Percentiles rank a stretch among this genome's conserved stretches.
Evolutionary conservation across 2,113 vertebrate species (phyloP).

Genomic region (Stigmatopora nigra): DNA sequence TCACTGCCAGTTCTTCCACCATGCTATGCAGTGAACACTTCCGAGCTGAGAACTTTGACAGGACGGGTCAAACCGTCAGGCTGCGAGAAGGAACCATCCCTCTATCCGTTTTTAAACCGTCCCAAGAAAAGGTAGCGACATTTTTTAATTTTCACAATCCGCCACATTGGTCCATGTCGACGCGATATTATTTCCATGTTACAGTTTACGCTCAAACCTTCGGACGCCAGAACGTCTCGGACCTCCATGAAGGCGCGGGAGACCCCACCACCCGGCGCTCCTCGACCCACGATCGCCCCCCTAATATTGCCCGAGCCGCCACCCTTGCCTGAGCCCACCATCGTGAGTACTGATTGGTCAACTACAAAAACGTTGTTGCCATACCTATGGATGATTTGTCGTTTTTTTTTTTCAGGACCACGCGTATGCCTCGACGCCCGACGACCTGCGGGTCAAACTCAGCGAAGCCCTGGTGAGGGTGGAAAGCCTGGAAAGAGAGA

Average conservation of each 20-base stretch:
- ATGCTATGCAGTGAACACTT: constrained; percentile 37
- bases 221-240: constrained; percentile 9
- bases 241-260: constrained; percentile 18
- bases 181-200: background rate
- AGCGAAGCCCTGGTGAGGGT: constrained; percentile 3
- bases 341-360: background rate
- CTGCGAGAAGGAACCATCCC: constrained; percentile 25
- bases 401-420: constrained; percentile 5
- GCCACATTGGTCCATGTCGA: no score
- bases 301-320: background rate
- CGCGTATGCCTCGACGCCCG: constrained; percentile 2
- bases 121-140: constrained; percentile 9
- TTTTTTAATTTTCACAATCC: no score
- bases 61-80: constrained; percentile 33
- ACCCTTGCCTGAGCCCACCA: background rate
- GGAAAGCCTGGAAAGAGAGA: constrained; percentile 8
- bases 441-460: constrained; percentile 4
- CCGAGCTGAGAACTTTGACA: constrained; percentile 26
- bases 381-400: background rate
- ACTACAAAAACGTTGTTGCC: no score
- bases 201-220: background rate
- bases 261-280: background rate
- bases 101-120: background rate
- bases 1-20: background rate
- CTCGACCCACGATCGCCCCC: background rate